Conservation (phyloP, 2,113 vertebrate genomes). For the Eubucco bourcierii region DNA sequence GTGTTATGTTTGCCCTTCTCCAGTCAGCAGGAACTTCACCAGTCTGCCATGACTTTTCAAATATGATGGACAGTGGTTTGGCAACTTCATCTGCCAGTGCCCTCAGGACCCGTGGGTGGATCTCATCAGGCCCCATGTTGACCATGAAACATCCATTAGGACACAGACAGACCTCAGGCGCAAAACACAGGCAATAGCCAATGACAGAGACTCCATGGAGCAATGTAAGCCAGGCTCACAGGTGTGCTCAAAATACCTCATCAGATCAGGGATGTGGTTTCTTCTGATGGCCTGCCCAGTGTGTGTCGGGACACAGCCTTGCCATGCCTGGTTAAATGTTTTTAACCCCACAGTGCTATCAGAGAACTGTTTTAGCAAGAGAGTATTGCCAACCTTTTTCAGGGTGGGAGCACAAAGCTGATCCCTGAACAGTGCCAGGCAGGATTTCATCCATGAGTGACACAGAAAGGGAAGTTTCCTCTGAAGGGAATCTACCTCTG, state of each 20-base stretch:
- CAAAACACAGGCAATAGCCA: background rate
- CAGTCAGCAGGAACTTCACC: too few relatives aligned
- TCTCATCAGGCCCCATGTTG: too few relatives aligned
- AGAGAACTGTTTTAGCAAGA: background rate
- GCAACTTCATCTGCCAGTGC: too few relatives aligned
- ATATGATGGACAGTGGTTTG: too few relatives aligned
- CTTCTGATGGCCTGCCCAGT: slow-evolving; percentile 34
- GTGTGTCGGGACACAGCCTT: background rate
- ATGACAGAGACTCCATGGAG: background rate
- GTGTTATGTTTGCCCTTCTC: too few relatives aligned
- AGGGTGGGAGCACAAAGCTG: background rate
- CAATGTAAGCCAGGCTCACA: slow-evolving; percentile 4
- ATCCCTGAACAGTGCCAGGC: background rate
- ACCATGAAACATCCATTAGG: background rate
- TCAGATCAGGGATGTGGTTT: background rate
- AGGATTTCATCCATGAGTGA: background rate
- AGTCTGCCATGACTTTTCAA: too few relatives aligned
- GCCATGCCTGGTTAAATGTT: background rate
- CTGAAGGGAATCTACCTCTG: background rate
- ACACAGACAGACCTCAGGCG: background rate
- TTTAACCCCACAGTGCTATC: background rate
- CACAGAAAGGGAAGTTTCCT: background rate
- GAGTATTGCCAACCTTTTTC: background rate
- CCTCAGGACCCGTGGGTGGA: too few relatives aligned
- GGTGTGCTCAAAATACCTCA: slow-evolving; percentile 7